Percentiles rank a stretch among this genome's conserved stretches.
phyloP scores from a whole-genome alignment of 2,113 vertebrate genomes.

The Odontophorus gujanensis region DNA sequence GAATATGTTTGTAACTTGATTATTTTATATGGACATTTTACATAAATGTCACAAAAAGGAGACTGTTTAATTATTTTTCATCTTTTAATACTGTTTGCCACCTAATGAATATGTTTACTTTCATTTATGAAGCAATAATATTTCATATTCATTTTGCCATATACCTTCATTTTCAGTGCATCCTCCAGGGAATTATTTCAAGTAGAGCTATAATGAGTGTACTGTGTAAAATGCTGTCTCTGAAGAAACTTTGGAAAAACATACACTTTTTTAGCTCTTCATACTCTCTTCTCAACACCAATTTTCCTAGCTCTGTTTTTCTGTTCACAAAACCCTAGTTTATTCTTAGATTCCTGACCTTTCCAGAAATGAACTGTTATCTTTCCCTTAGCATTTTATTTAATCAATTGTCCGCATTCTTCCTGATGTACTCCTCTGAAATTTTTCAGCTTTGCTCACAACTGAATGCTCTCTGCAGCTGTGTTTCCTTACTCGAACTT shows the following conservation, averaged over 20 bases:
- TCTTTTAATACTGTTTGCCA: not conserved
- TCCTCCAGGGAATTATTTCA: not conserved
- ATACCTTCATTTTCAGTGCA: constrained; percentile 17
- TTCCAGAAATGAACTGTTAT: constrained; percentile 25
- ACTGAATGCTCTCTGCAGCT: not conserved
- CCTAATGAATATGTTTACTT: constrained; percentile 23
- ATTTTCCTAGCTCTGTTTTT: constrained; percentile 30
- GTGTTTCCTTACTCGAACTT: not conserved
- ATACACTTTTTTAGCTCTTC: not conserved
- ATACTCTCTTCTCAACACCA: constrained; percentile 14
- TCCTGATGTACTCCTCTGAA: not conserved
- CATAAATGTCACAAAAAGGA: not conserved
- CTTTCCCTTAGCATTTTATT: constrained; percentile 12
- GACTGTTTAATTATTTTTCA: not conserved
- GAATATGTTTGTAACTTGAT: constrained; percentile 36
- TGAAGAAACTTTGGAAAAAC: constrained; percentile 10
- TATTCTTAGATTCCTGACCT: constrained; percentile 60
- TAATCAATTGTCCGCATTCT: not conserved
- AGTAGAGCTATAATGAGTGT: not conserved
- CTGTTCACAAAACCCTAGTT: not conserved
- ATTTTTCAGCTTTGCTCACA: not conserved
- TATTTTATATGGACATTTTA: not conserved
- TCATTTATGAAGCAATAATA: not conserved
- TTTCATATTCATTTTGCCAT: constrained; percentile 13
- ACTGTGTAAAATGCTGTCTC: not conserved